Conservation (phyloP, 2,113 vertebrate species). For the Ctenodactylus gundi region DNA sequence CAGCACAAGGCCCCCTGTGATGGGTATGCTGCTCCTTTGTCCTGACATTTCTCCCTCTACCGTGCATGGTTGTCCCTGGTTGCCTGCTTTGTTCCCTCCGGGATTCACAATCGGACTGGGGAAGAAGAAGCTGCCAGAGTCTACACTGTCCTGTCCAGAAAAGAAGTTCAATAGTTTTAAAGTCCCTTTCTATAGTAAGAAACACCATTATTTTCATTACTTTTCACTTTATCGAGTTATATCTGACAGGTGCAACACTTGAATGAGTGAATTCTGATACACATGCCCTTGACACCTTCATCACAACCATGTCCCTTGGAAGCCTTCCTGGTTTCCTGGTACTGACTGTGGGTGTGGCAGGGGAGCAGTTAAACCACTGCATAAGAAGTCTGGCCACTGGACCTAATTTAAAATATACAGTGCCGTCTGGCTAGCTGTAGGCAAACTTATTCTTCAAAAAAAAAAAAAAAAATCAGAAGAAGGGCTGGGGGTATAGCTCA, state of each 20-base stretch:
- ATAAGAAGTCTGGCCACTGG: background rate
- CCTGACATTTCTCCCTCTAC: background rate
- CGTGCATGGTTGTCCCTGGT: background rate
- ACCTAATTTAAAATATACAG: background rate
- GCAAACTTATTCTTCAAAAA: background rate
- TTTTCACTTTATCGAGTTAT: background rate
- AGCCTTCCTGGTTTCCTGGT: background rate
- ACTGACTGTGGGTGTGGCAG: background rate
- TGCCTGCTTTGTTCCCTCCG: background rate
- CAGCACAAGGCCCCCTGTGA: background rate
- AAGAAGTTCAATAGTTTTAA: background rate
- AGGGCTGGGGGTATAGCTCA: too few species aligned
- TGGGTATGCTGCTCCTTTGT: background rate
- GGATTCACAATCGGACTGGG: too few species aligned
- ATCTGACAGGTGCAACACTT: background rate
- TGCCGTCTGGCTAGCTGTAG: background rate
- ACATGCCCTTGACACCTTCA: background rate
- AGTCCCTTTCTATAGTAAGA: background rate
- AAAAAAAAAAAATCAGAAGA: too few species aligned
- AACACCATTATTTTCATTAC: too few species aligned
- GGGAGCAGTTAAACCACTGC: too few species aligned
- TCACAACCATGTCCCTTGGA: background rate
- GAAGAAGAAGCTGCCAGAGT: background rate
- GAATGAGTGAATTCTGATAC: background rate
- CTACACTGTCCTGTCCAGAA: background rate